A percentile compares a stretch with the other conserved stretches of the same genome.
These are phyloP conservation scores for Xestia ashworthii DNA, from an alignment of 2,888 invertebrate species.

Conservation along the genomic window DNA sequence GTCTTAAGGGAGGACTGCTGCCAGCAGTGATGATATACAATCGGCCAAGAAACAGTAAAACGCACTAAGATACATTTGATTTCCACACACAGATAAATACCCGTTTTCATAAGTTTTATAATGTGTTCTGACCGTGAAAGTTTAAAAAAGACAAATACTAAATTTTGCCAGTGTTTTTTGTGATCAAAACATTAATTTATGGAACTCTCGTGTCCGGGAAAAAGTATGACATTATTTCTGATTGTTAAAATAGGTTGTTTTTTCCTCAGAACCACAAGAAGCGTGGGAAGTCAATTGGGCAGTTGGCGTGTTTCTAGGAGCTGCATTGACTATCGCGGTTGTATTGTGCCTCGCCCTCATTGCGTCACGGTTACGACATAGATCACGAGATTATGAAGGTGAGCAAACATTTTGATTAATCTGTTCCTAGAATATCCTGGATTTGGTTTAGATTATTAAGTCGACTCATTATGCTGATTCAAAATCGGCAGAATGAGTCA, in stretches of 20 bases:
- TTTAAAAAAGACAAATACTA: too few relatives aligned
- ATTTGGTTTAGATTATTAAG: background rate
- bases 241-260: background rate
- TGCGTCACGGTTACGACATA: conserved; percentile 91
- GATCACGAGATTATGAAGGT: conserved; percentile 89
- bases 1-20: background rate
- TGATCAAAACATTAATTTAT: background rate
- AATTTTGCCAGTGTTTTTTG: background rate
- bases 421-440: background rate
- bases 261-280: conserved; percentile 82
- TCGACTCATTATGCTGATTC: background rate
- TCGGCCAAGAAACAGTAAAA: background rate
- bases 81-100: background rate
- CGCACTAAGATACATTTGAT: background rate
- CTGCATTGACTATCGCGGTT: conserved; percentile 92
- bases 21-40: background rate
- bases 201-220: too few relatives aligned
- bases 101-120: too few relatives aligned
- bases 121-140: too few relatives aligned
- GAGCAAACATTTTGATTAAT: conserved; percentile 60
- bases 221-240: background rate
- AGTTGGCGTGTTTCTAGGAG: conserved; percentile 93
- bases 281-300: conserved; percentile 88
- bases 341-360: conserved; percentile 92
- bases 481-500: too few relatives aligned